phyloP scores from a whole-genome alignment of 2,113 vertebrate genomes.

The Oenanthe oenanthe region DNA sequence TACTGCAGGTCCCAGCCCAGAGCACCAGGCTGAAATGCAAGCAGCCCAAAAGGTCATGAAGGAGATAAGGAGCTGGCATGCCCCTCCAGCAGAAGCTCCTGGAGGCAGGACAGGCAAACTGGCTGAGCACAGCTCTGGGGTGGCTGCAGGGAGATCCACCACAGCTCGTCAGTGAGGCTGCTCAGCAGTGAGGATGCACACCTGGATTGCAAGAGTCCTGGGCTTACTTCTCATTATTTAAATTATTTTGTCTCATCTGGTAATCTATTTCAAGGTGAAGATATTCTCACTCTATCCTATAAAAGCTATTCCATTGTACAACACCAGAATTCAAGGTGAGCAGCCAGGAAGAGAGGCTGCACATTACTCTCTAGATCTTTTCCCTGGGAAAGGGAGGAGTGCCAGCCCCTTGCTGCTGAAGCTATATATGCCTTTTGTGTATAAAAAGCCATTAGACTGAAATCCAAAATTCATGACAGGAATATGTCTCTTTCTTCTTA shows the following conservation, averaged over 20 bases:
- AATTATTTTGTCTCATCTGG: background rate
- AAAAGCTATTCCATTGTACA: background rate
- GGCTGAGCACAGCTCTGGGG: background rate
- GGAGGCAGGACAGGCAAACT: background rate
- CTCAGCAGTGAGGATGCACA: background rate
- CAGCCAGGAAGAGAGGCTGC: background rate
- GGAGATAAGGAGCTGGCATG: fast-evolving
- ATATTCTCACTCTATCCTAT: background rate
- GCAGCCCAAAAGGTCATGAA: fast-evolving
- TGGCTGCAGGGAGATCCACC: fast-evolving
- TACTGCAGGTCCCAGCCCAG: background rate
- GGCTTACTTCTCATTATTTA: background rate
- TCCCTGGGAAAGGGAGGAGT: background rate
- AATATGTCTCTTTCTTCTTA: background rate
- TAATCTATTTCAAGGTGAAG: background rate
- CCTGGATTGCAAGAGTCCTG: background rate
- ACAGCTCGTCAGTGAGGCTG: fast-evolving
- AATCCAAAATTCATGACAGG: background rate
- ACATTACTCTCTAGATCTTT: background rate
- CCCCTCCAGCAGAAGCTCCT: background rate
- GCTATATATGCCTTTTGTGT: background rate
- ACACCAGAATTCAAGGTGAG: background rate
- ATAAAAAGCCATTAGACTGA: background rate
- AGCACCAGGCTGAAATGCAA: background rate
- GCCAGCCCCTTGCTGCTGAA: background rate